Evolutionary conservation across 2,797 vertebrate species (phyloP), one percentile per base, ranked within the genome.

Genomic region (Spheniscus humboldti): DNA sequence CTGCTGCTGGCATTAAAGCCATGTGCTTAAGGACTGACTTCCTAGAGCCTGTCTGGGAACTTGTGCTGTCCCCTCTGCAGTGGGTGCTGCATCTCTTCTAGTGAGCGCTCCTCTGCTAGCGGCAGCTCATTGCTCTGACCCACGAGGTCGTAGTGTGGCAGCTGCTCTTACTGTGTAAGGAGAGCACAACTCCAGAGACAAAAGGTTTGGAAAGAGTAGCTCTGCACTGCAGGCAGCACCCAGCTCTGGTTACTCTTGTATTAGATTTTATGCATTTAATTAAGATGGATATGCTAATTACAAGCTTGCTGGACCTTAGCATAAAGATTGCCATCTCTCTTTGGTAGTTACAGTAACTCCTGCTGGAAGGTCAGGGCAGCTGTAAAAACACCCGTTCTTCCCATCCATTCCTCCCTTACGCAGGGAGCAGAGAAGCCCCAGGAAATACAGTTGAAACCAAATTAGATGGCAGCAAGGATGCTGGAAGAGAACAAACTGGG

Each of bases 131-230:
- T n/a, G 82, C 52, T 73, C 35, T 64, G 68, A 33, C 24, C 41
- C 45, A 9, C 0, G 2, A 18, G 45, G 39, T 35, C 0, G 0
- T 8, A 63, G 50, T 0, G 0, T 84, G n/a, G 56, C 63, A 30
- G n/a, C 56, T 78, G 52, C 72, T 86, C 39, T 13, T 16, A 6
- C 39, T 45, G 69, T 11, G 18, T 43, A 31, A 81, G 48, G 35
- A 57, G 62, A 63, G 62, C 67, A 25, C 37, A 63, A 7, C 13
- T 67, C 71, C 43, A 47, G 72, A 50, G 75, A 37, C 23, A 33
- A 28, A 60, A 72, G 37, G 33, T 39, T 91, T 89, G 60, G 45
- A 64, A 73, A 57, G 33, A 50, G n/a, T 47, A 73, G 60, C 50
- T 86, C 83, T 56, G 68, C 59, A 35, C 31, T 48, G 63, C 55